phyloP scores from a whole-genome alignment of 2,888 invertebrate genomes.

The Hemistola chrysoprasaria region DNA sequence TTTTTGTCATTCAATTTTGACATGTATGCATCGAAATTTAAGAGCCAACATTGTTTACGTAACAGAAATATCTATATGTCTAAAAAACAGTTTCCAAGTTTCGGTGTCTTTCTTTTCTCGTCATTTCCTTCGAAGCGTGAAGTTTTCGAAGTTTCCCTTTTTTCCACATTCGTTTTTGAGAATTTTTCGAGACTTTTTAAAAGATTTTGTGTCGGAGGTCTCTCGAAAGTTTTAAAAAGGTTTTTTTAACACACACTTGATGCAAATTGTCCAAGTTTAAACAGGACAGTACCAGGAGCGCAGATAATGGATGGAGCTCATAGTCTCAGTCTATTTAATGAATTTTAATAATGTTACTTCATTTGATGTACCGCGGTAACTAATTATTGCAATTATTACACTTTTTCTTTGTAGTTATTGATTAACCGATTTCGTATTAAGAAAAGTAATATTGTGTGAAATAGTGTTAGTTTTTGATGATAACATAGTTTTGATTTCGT shows the following conservation, averaged over 20 bases:
- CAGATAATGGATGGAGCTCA: no score
- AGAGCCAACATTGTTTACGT: constrained; percentile 11
- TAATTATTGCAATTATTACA: no score
- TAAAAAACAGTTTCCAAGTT: constrained; percentile 22
- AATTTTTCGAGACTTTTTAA: constrained; percentile 26
- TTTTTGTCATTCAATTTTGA: constrained; percentile 23
- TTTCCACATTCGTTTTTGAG: constrained; percentile 26
- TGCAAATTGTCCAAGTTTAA: constrained; percentile 7
- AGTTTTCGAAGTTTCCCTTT: constrained; percentile 31
- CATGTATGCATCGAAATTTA: constrained; percentile 19
- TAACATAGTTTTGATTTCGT: no score
- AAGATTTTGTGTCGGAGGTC: constrained; percentile 22
- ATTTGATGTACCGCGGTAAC: no score
- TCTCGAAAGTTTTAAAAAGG: constrained; percentile 8
- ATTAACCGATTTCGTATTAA: no score
- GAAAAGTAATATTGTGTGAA: no score
- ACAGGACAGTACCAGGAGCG: no score
- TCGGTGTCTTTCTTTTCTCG: constrained; percentile 32
- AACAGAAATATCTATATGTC: constrained; percentile 5
- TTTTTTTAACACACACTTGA: constrained; percentile 2
- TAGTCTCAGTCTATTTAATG: no score
- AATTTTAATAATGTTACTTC: no score
- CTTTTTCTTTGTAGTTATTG: no score
- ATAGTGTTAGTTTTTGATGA: no score
- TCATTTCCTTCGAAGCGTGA: constrained; percentile 26